A percentile compares a stretch with the other conserved stretches of the same genome.
Evolutionary conservation across 2,113 vertebrate species (phyloP).

Genomic region (Hemiprocne comata): DNA sequence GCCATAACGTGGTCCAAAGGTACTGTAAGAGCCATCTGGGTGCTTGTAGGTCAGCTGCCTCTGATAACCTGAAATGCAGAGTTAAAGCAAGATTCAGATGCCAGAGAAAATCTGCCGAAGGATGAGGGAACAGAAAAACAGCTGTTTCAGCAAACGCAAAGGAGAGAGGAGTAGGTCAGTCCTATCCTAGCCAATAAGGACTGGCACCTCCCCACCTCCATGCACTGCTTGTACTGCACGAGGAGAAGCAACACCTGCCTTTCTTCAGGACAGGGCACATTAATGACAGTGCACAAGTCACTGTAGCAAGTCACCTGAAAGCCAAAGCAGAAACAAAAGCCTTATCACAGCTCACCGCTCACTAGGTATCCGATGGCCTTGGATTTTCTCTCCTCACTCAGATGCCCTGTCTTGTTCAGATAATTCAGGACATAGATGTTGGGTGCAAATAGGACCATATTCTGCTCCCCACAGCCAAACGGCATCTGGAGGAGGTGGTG

Average conservation of each 20-base stretch:
- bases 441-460: conserved; percentile 86
- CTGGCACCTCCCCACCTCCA: background rate
- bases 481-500: conserved; percentile 86
- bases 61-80: conserved; percentile 84
- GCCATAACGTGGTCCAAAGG: conserved; percentile 78
- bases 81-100: background rate
- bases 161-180: background rate
- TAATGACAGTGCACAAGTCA: background rate
- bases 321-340: background rate
- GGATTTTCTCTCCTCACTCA: conserved; percentile 73
- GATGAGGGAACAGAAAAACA: background rate
- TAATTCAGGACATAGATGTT: conserved; percentile 90
- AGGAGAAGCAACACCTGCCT: background rate
- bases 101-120: background rate
- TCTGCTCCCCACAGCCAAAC: conserved; percentile 90
- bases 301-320: background rate
- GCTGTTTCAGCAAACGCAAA: background rate
- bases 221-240: background rate
- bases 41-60: conserved; percentile 89
- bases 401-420: conserved; percentile 82
- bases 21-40: conserved; percentile 83
- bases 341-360: conserved; percentile 72
- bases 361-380: conserved; percentile 80
- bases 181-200: background rate
- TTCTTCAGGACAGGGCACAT: background rate